Base-by-base conservation (phyloP, 1,140 invertebrate genomes). In the Leptinotarsa undecemlineata region DNA sequence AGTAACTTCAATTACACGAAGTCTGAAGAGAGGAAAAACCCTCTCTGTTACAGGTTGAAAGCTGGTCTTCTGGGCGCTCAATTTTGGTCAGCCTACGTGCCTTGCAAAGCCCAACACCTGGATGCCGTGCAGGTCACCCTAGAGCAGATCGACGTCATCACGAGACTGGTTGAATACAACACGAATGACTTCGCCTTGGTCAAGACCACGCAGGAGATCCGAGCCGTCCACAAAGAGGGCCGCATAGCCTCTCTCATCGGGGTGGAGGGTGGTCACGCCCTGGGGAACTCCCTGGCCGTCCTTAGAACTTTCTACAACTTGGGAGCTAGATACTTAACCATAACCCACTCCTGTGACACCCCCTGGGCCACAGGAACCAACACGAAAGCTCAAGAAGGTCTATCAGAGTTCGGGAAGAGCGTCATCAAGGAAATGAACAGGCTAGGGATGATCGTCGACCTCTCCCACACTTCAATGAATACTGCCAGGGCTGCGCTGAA, bases 391-490 rank as follows among this genome's bases (percentile, higher is more conserved):
- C 86, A 85, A 68, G 86, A 87, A 77, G 90, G 90, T n/a, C 85
- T 91, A 62, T 88, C 88, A 47, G 86, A 87, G 68, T 93, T 93
- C 79, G 92, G 92, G 23, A 75, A 92, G 86, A 91, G 90, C 33
- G 91, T 96, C n/a, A 92, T 96, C 33, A 89, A 89, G 68, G 94
- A 96, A 85, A 91, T 96, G 89, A 96, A 96, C 85, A 89, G 95
- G 51, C 86, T 96, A 14, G 96, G 96, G n/a, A 98, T 98, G 96
- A 90, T 98, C 72, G 93, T 97, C 17, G 96, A 98, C 84, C 88
- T 98, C 47, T 96, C 95, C 3, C 95, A 97, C 85, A 94, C 95
- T 2, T 95, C 95, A 0, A 90, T 94, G 74, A 90, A 91, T 78
- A 97, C 96, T 6, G 96, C 96, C 86, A 88, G 90, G 57, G 95